phyloP scores from a whole-genome alignment of 2,113 vertebrate species.

The Chloroceryle aenea region DNA sequence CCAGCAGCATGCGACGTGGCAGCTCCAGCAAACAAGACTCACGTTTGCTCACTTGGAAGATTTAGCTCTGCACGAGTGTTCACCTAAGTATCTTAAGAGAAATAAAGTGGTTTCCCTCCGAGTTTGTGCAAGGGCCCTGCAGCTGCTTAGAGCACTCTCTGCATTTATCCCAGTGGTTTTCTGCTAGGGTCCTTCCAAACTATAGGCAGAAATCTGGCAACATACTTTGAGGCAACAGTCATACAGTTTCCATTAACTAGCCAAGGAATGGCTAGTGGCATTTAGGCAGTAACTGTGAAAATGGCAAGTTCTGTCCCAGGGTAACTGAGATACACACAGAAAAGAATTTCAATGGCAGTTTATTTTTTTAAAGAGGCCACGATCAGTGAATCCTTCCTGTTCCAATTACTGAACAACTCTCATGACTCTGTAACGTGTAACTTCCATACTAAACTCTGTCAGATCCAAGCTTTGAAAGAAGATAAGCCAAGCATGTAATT shows the following conservation, averaged over 20 bases:
- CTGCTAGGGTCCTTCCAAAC: not conserved
- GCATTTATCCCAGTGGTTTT: not conserved
- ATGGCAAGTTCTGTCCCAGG: not conserved
- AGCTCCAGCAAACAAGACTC: not conserved
- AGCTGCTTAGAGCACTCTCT: not conserved
- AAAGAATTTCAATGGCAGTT: not conserved
- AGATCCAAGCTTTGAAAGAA: not conserved
- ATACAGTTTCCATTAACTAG: not conserved
- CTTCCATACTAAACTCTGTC: not conserved
- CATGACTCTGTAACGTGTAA: not conserved
- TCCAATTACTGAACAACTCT: not conserved
- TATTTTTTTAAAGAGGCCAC: not conserved
- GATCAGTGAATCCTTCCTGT: not conserved
- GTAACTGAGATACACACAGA: not conserved
- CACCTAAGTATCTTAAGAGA: not conserved
- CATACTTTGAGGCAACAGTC: not conserved
- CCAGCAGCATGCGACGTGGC: accelerated
- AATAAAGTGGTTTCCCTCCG: not conserved
- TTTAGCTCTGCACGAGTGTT: not conserved
- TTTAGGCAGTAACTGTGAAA: not conserved
- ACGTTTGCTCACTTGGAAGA: not conserved
- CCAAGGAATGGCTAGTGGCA: not conserved
- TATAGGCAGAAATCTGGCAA: not conserved
- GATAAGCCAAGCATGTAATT: not conserved
- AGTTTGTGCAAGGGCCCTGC: not conserved